A percentile compares a stretch with the other conserved stretches of the same genome.
Conservation (phyloP, 2,797 vertebrate species). For the Pteropus rufus region DNA sequence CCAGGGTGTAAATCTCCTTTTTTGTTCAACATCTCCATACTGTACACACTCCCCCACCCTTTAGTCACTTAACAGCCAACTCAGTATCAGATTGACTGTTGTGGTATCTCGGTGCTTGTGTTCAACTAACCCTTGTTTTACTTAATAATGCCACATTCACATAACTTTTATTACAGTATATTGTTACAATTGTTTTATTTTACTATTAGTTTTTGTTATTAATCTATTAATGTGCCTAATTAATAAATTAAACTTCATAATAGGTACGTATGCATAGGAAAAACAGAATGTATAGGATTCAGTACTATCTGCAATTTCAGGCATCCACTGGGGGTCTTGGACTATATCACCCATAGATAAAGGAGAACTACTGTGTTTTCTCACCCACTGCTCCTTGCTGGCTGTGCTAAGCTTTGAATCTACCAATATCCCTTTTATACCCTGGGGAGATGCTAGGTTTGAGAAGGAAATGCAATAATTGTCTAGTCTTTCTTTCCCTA, state of each 20-base stretch:
- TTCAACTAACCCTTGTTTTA: background rate
- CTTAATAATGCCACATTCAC: background rate
- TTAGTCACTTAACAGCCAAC: background rate
- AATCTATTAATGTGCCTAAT: background rate
- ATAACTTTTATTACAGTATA: background rate
- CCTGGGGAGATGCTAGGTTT: background rate
- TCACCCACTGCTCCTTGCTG: background rate
- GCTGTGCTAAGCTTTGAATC: background rate
- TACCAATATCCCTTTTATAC: background rate
- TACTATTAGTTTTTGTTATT: background rate
- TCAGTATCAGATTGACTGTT: background rate
- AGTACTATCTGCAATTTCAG: background rate
- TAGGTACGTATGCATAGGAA: background rate
- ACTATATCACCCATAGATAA: background rate
- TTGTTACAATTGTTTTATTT: background rate
- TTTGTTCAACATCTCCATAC: background rate
- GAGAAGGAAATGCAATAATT: background rate
- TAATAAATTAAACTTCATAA: background rate
- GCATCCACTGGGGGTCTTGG: background rate
- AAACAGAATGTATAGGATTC: background rate
- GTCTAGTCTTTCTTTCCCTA: background rate
- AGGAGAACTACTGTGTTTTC: background rate
- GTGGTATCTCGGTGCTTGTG: background rate
- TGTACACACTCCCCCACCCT: background rate
- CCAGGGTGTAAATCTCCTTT: too few relatives aligned